Evolutionary conservation across 2,113 vertebrate genomes (phyloP).

Genomic region (Willisornis vidua): DNA sequence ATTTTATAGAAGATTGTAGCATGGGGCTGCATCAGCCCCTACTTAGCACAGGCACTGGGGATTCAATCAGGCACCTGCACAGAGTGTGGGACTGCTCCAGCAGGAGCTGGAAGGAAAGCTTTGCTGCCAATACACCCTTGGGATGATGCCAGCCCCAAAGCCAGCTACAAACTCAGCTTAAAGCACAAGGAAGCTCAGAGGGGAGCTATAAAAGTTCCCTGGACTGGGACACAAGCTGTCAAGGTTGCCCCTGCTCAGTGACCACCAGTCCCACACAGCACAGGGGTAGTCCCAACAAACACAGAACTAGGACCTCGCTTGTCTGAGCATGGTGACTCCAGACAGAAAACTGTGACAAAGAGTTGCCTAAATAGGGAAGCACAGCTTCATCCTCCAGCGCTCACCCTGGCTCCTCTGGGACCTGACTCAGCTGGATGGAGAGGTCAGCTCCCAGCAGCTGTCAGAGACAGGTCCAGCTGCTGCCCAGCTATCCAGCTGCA

Average conservation of each 20-base stretch:
- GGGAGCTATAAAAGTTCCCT: not conserved
- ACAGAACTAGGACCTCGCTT: not conserved
- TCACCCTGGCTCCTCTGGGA: not conserved
- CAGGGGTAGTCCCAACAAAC: no score
- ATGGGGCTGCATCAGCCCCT: not conserved
- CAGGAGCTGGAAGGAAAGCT: not conserved
- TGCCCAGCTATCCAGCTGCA: not conserved
- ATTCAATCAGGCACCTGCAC: not conserved
- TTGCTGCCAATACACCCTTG: not conserved
- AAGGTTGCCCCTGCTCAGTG: not conserved
- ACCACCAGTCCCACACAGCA: not conserved
- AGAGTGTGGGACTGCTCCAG: fast-evolving
- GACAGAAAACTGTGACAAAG: not conserved
- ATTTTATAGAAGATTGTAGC: not conserved
- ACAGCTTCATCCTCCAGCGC: not conserved
- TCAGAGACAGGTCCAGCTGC: not conserved
- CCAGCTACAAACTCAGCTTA: not conserved
- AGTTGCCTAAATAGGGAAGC: not conserved
- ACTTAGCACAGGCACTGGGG: not conserved
- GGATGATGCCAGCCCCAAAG: not conserved
- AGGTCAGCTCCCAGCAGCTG: not conserved
- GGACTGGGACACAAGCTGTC: not conserved
- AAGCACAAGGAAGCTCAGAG: not conserved
- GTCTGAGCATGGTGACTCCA: not conserved
- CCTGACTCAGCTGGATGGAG: not conserved